phyloP scores from a whole-genome alignment of 2,797 vertebrate species.

The Mormyrops boulengeri region DNA sequence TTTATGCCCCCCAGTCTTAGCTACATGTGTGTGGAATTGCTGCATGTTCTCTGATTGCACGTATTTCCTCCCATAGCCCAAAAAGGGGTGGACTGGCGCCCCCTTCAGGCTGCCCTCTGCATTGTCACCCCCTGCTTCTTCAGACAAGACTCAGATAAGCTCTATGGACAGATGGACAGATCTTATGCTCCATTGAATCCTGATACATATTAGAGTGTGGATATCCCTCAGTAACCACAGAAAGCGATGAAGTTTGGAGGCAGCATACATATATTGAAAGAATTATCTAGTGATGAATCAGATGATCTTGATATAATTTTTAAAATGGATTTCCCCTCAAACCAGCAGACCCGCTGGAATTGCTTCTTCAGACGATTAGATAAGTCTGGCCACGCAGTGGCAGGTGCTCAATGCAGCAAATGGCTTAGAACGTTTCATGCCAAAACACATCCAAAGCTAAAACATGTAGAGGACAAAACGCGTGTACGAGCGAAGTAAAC shows the following conservation, averaged over 20 bases:
- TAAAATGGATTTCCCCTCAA: not conserved
- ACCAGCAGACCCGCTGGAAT: not conserved
- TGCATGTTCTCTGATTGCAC: not conserved
- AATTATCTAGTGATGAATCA: not conserved
- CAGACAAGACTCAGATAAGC: not conserved
- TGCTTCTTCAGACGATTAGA: not conserved
- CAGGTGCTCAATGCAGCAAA: not conserved
- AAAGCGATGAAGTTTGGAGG: not conserved
- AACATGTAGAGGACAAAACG: not conserved
- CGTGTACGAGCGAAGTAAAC: not conserved
- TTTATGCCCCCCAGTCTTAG: not conserved
- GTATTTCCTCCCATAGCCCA: not conserved
- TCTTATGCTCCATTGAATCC: not conserved
- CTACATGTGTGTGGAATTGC: not conserved
- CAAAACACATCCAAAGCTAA: not conserved
- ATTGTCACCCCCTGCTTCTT: not conserved
- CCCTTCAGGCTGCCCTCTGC: not conserved
- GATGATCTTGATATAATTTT: not conserved
- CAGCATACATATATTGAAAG: not conserved
- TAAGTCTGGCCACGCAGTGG: not conserved
- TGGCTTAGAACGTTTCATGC: not conserved
- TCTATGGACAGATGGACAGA: not conserved
- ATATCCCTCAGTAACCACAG: not conserved
- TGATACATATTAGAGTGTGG: not conserved
- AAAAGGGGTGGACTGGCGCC: not conserved